These are phyloP conservation scores for Anas platyrhynchos DNA, from an alignment of 2,113 vertebrate species.

Conservation along the genomic window DNA sequence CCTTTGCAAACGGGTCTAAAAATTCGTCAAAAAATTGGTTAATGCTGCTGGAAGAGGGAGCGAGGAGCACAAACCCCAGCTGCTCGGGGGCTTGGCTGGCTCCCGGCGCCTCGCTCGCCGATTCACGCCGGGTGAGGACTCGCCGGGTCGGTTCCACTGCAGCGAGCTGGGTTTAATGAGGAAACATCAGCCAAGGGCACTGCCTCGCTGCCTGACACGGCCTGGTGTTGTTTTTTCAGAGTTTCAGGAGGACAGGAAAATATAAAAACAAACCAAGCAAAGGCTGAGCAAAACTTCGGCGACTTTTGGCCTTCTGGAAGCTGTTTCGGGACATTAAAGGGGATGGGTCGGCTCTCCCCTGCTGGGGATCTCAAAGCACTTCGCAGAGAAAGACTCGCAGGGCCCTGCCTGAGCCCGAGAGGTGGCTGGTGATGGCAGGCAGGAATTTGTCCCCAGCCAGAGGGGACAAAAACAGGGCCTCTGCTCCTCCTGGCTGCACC, in stretches of 20 bases:
- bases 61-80: not conserved
- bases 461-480: not conserved
- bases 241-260: not conserved
- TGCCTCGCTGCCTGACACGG: not conserved
- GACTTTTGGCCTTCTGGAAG: not conserved
- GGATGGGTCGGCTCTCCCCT: not conserved
- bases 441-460: not conserved
- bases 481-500: not conserved
- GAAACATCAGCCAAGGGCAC: not conserved
- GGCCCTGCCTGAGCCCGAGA: not conserved
- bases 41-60: not conserved
- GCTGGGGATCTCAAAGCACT: slow-evolving; percentile 45
- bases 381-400: not conserved
- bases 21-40: not conserved
- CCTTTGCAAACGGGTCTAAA: not conserved
- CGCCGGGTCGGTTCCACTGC: not conserved
- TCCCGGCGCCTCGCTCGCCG: not conserved
- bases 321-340: not conserved
- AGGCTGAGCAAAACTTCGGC: not conserved
- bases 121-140: not conserved
- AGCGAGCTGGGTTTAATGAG: not conserved
- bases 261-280: not conserved
- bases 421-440: not conserved
- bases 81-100: not conserved
- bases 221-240: not conserved